Evolutionary conservation across 2,888 invertebrate genomes (phyloP), one percentile per base, ranked within the genome.

Genomic region (Oxyscelio sp.): DNA sequence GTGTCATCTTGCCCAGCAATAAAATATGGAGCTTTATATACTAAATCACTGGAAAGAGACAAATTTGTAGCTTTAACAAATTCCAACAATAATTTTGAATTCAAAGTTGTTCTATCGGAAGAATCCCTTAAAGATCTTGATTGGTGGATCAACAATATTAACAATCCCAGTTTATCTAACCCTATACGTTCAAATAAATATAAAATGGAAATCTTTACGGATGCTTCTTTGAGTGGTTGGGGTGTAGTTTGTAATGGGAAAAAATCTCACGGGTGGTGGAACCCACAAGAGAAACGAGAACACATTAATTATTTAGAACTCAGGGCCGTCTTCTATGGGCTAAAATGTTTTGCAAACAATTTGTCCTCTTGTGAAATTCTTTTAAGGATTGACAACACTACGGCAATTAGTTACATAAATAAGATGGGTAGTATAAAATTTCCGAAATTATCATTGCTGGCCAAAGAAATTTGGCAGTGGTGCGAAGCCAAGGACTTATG

Each of bases 41-140:
- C 27, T 13, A 63, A 63, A 63, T 17, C 40, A 5, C n/a, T 43
- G 11, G 63, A 63, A 45, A 31, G 61, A 63, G 45, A 43, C 9
- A 63, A 63, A 63, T 63, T 63, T 27, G 8, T 63, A 11, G 63
- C 63, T 2, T 38, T 73, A 22, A 17, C 17, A 70, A 24, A 43
- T 9, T 40, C 48, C 31, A 38, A 43, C 9, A 31, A 56, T n/a
- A 56, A 70, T 56, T 56, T 56, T n/a, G 43, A 70, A 27, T 19
- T 22, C 3, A 19, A 17, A 15, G 40, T 17, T 21, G 9, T 6
- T 38, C 17, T 45, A 6, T 43, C 43, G 15, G 38, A 43, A 5
- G 61, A 59, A 48, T 58, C 56, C 11, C 38, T 54, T 13, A 34
- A 63, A 15, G 54, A 54, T 17, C 31, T 54, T 8, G 38, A 17